phyloP scores from a whole-genome alignment of 1,140 invertebrate species.

The Hypsibius dujardini region DNA sequence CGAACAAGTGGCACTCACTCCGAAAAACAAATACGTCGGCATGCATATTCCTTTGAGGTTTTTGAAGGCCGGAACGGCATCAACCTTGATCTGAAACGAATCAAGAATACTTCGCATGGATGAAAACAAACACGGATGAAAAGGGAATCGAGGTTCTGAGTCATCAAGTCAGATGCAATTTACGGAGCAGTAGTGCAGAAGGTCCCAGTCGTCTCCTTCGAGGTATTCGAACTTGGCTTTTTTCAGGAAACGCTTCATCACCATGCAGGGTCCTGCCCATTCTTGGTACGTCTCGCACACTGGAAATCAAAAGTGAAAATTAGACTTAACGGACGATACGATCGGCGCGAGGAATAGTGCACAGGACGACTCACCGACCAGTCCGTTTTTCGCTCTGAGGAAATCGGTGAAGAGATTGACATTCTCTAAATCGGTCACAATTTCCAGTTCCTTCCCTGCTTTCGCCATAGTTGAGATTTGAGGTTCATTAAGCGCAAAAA shows the following conservation, averaged over 20 bases:
- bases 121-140: background rate
- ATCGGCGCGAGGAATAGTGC: background rate
- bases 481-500: background rate
- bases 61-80: slow-evolving; percentile 11
- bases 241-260: slow-evolving; percentile 13
- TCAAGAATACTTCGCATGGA: background rate
- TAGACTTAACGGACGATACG: background rate
- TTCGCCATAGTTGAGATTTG: slow-evolving; percentile 9
- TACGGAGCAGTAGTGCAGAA: slow-evolving; percentile 3
- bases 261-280: slow-evolving; percentile 4
- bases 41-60: slow-evolving; percentile 2
- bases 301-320: background rate
- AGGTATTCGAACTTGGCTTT: slow-evolving; percentile 14
- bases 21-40: slow-evolving; percentile 14
- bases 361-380: background rate
- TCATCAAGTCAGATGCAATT: background rate
- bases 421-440: background rate
- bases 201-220: slow-evolving; percentile 13
- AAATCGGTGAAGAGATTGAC: background rate
- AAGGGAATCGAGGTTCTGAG: background rate
- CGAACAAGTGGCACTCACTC: background rate
- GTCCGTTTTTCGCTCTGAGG: background rate
- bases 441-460: slow-evolving; percentile 5
- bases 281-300: slow-evolving; percentile 11
- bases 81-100: slow-evolving; percentile 4